phyloP scores from a whole-genome alignment of 2,797 vertebrate species.

The Meriones psammophilus region DNA sequence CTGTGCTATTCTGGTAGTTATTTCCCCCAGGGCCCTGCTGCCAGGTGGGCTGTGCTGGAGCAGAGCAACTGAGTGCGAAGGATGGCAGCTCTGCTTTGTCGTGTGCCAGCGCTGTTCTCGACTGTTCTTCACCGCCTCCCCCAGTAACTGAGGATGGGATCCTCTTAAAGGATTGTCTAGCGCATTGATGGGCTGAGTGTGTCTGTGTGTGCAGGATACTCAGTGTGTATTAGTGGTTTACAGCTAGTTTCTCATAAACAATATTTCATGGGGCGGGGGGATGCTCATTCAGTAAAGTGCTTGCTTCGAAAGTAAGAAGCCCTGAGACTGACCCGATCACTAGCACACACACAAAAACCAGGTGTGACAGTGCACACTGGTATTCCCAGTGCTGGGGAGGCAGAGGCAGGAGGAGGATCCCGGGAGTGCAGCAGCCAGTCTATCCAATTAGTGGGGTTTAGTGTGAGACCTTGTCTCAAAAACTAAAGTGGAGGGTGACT shows the following conservation, averaged over 20 bases:
- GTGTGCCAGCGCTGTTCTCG: not conserved
- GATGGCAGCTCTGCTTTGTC: not conserved
- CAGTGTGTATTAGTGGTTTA: not conserved
- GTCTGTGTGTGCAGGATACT: not conserved
- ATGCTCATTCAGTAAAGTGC: not conserved
- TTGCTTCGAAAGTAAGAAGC: not conserved
- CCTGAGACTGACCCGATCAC: not conserved
- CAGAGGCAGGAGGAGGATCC: not conserved
- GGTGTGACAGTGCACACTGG: not conserved
- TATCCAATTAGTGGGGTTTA: not conserved
- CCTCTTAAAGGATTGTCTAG: not conserved
- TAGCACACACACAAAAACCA: not conserved
- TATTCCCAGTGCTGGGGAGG: not conserved
- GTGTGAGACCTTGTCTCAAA: not conserved
- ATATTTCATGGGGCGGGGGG: not conserved
- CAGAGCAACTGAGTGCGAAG: not conserved
- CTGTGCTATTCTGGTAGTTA: not conserved
- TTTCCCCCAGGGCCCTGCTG: not conserved
- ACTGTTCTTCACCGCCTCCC: not conserved
- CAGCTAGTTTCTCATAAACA: conserved; percentile 1
- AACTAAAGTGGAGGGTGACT: not conserved
- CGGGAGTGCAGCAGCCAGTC: not conserved
- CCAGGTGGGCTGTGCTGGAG: not conserved
- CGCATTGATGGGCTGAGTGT: not conserved
- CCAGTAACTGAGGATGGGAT: conserved; percentile 13